These are phyloP conservation scores for Platycheirus rosarum DNA, from an alignment of 2,888 invertebrate genomes.

Conservation along the genomic window DNA sequence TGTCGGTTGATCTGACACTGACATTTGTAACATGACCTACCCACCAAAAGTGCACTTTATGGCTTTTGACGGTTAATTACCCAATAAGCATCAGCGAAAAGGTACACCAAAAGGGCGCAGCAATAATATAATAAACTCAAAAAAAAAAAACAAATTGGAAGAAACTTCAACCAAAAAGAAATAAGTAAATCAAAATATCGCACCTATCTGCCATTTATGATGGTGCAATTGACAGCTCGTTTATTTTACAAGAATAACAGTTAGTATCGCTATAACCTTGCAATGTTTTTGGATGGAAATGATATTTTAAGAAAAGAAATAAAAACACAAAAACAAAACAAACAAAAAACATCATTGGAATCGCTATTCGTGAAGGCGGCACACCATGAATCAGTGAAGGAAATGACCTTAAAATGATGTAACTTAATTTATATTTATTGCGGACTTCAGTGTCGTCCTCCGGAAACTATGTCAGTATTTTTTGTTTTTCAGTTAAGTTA, in stretches of 20 bases:
- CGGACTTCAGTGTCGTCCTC: constrained; percentile 60
- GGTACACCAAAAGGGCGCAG: constrained; percentile 16
- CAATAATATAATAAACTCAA: not conserved
- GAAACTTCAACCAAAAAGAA: constrained; percentile 15
- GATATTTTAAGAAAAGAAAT: constrained; percentile 34
- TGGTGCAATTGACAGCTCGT: constrained; percentile 69
- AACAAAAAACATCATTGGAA: constrained; percentile 35
- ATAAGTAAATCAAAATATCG: constrained; percentile 34
- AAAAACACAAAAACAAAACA: constrained; percentile 32
- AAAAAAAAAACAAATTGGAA: not conserved
- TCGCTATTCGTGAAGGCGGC: constrained; percentile 34
- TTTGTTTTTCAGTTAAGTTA: too few relatives aligned
- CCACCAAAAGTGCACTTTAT: constrained; percentile 48
- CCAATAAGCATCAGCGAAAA: constrained; percentile 10
- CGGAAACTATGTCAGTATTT: constrained; percentile 67
- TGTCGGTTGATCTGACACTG: constrained; percentile 57
- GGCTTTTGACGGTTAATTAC: constrained; percentile 32
- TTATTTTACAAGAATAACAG: constrained; percentile 66
- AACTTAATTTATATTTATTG: constrained; percentile 66
- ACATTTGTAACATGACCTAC: constrained; percentile 69
- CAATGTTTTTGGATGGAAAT: constrained; percentile 63
- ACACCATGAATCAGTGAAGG: constrained; percentile 55
- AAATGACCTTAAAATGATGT: constrained; percentile 71
- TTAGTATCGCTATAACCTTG: constrained; percentile 58
- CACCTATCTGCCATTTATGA: constrained; percentile 64